Conservation (phyloP, 2,113 vertebrate genomes). For the Bos taurus region DNA sequence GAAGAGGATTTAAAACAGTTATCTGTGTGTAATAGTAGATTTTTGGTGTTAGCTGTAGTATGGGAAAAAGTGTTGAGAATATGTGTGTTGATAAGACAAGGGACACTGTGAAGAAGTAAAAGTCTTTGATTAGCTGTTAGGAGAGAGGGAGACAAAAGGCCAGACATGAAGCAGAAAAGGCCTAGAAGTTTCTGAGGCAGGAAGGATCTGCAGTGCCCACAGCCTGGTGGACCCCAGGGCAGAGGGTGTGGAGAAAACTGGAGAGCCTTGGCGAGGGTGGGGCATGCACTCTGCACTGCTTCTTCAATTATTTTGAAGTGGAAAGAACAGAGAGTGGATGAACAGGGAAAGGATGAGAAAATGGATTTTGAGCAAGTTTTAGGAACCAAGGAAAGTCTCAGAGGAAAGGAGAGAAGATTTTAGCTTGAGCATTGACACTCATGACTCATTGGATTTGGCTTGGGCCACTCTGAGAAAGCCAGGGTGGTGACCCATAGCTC, state of each 20-base stretch:
- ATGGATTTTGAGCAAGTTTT: not conserved
- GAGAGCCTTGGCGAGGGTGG: too few species aligned
- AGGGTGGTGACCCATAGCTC: not conserved
- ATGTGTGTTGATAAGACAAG: not conserved
- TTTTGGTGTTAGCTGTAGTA: not conserved
- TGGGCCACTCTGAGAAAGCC: too few species aligned
- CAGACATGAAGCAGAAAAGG: not conserved
- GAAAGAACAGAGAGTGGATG: too few species aligned
- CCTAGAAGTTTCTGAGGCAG: too few species aligned
- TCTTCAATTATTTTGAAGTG: not conserved
- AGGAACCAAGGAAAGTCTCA: not conserved
- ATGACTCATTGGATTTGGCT: not conserved
- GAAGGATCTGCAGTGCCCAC: not conserved
- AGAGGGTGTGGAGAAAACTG: too few species aligned
- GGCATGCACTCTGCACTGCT: accelerated
- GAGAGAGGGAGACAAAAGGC: not conserved
- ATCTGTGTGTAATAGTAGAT: not conserved
- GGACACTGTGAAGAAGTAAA: not conserved
- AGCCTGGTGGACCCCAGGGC: accelerated
- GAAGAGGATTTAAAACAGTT: not conserved
- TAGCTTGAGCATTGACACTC: not conserved
- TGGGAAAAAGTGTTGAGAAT: not conserved
- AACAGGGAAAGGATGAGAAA: accelerated
- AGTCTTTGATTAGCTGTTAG: not conserved
- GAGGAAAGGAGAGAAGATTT: not conserved